These are phyloP conservation scores for Ptychoptera contaminata DNA, from an alignment of 2,888 invertebrate species.

Conservation along the genomic window DNA sequence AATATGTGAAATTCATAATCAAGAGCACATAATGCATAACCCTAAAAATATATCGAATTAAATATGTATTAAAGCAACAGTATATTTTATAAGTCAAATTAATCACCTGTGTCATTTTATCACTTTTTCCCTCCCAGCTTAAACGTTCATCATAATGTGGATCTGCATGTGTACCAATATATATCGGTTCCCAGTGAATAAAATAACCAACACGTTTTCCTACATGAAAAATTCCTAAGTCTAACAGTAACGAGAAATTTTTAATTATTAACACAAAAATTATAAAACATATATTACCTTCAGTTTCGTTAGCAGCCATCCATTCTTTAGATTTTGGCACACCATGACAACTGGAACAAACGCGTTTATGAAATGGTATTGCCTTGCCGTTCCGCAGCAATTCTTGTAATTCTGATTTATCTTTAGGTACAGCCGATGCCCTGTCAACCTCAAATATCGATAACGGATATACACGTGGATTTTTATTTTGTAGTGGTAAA, in stretches of 20 bases:
- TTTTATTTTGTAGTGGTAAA: conserved; percentile 42
- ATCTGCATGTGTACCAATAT: conserved; percentile 76
- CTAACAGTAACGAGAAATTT: conserved; percentile 11
- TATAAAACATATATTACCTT: conserved; percentile 32
- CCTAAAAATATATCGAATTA: conserved; percentile 39
- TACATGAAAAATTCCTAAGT: conserved; percentile 64
- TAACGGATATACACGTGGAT: conserved; percentile 63
- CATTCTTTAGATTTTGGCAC: conserved; percentile 75
- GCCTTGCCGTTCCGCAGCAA: conserved; percentile 66
- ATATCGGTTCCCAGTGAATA: conserved; percentile 86
- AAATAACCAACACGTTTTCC: conserved; percentile 66
- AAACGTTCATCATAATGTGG: conserved; percentile 82
- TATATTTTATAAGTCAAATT: too few species aligned
- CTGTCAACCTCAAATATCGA: conserved; percentile 78
- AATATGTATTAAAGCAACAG: not conserved
- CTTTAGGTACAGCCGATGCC: conserved; percentile 44
- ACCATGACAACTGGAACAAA: conserved; percentile 79
- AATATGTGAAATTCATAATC: conserved; percentile 87
- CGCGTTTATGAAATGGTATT: conserved; percentile 81
- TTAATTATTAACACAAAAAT: not conserved
- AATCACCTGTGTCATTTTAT: conserved; percentile 87
- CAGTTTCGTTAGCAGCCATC: conserved; percentile 56
- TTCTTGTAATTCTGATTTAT: conserved; percentile 52
- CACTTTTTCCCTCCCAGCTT: conserved; percentile 89
- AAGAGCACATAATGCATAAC: conserved; percentile 75